Evolutionary conservation across 2,113 vertebrate genomes (phyloP).

Genomic region (Brachirus orientalis): DNA sequence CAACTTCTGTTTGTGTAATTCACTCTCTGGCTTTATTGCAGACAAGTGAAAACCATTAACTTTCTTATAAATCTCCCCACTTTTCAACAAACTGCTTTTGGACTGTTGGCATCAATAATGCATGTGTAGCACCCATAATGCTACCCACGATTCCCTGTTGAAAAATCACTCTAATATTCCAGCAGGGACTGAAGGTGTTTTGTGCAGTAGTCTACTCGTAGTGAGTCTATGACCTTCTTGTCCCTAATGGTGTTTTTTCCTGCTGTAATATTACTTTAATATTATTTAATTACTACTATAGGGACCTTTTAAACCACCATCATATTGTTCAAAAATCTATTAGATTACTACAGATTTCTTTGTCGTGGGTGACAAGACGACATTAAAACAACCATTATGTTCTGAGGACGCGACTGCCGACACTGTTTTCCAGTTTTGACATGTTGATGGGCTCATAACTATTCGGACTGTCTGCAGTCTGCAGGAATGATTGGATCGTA

Average conservation of each 20-base stretch:
- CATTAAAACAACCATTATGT: neutral
- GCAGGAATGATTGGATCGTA: slow-evolving; percentile 61
- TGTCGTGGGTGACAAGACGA: neutral
- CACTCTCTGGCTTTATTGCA: slow-evolving; percentile 32
- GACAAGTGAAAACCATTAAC: slow-evolving; percentile 45
- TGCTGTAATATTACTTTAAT: slow-evolving; percentile 13
- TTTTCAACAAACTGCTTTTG: slow-evolving; percentile 46
- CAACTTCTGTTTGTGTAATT: slow-evolving; percentile 31
- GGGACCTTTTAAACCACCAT: slow-evolving; percentile 13
- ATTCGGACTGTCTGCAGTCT: slow-evolving; percentile 33
- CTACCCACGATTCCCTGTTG: slow-evolving; percentile 22
- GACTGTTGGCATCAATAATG: slow-evolving; percentile 55
- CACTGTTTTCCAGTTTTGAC: slow-evolving; percentile 39
- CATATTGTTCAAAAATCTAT: neutral
- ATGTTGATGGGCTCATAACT: slow-evolving; percentile 59
- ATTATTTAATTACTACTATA: slow-evolving; percentile 22
- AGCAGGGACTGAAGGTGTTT: neutral
- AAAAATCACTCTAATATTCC: slow-evolving; percentile 54
- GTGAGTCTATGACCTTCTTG: slow-evolving; percentile 6
- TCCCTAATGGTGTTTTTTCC: slow-evolving; percentile 4
- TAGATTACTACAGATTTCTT: slow-evolving; percentile 5
- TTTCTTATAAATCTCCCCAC: slow-evolving; percentile 44
- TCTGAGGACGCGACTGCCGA: slow-evolving; percentile 2
- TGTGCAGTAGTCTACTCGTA: slow-evolving; percentile 6
- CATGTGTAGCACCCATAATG: slow-evolving; percentile 40